These are phyloP conservation scores for Trichonephila inaurata DNA, from an alignment of 1,140 invertebrate genomes.

Conservation along the genomic window DNA sequence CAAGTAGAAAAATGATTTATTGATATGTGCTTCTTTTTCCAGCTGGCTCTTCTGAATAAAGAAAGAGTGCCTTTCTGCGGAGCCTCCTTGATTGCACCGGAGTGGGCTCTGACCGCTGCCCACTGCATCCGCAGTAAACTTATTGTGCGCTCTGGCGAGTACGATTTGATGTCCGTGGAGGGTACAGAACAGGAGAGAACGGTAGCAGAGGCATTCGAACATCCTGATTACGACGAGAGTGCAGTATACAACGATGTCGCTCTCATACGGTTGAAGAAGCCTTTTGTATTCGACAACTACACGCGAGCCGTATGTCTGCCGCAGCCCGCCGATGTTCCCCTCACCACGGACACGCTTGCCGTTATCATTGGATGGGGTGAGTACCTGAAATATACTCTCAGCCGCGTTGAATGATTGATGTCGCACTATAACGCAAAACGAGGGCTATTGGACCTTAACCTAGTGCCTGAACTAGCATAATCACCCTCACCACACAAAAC, in stretches of 20 bases:
- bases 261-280: conserved; percentile 84
- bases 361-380: conserved; percentile 69
- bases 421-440: too few relatives aligned
- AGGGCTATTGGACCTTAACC: too few relatives aligned
- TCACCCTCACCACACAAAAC: too few relatives aligned
- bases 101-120: conserved; percentile 95
- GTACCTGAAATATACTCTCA: neutral
- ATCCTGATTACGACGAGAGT: conserved; percentile 91
- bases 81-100: conserved; percentile 90
- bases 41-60: conserved; percentile 61
- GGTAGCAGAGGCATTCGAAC: conserved; percentile 87
- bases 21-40: neutral
- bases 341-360: conserved; percentile 83
- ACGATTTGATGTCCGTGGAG: conserved; percentile 86
- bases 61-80: conserved; percentile 88
- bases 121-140: conserved; percentile 91
- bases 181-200: conserved; percentile 87
- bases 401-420: too few relatives aligned
- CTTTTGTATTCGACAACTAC: conserved; percentile 81
- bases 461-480: too few relatives aligned
- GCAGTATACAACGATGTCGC: conserved; percentile 97
- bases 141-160: conserved; percentile 91
- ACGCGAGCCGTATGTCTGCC: conserved; percentile 86
- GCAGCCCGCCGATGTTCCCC: conserved; percentile 80
- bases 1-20: too few relatives aligned